Base-by-base conservation (phyloP, 1,140 invertebrate genomes). In the Eciton burchellii region DNA sequence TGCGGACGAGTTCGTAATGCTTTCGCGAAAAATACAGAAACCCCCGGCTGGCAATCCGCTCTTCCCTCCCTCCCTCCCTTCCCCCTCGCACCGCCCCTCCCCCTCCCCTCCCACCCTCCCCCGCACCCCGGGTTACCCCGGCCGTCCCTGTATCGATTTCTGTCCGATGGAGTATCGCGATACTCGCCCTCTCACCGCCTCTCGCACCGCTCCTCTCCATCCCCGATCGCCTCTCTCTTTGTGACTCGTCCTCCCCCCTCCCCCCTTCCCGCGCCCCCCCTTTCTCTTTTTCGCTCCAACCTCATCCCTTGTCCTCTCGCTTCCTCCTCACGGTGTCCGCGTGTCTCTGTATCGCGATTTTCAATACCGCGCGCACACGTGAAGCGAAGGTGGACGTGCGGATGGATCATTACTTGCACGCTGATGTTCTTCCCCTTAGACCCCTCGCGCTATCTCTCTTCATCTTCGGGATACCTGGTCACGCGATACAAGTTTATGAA, bases 141-240 rank as follows among this genome's bases (percentile, higher is more conserved):
- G 76, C 82, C 88, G 82, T 88, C 90, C 90, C 88, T 92, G 90
- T 93, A 93, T 93, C 92, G 92, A 93, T 93, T 93, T 93, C 91
- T 92, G 89, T 81, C 92, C 91, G 85, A 89, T 91, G 86, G 90
- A 88, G 90, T 93, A 92, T 91, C 90, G 90, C 89, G 90, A 93
- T 93, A 93, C 91, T 91, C 90, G 83, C 66, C 73, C 81, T 73
- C 52, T 85, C 47, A 45, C 24, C 56, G 63, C 70, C 45, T 21
- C 57, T 62, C 68, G 29, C 83, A n/a, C n/a, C n/a, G 57, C 72
- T 29, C 56, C 57, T 66, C 72, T 77, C 21, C 60, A 43, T 52
- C 72, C 29, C 76, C 84, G 76, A 79, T 82, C 77, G 72, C 82
- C 72, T 72, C 81, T 72, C 81, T 88, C 81, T 82, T 82, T 82